These are phyloP conservation scores for Oscheius onirici DNA, from an alignment of 2,888 invertebrate species.

Conservation along the genomic window DNA sequence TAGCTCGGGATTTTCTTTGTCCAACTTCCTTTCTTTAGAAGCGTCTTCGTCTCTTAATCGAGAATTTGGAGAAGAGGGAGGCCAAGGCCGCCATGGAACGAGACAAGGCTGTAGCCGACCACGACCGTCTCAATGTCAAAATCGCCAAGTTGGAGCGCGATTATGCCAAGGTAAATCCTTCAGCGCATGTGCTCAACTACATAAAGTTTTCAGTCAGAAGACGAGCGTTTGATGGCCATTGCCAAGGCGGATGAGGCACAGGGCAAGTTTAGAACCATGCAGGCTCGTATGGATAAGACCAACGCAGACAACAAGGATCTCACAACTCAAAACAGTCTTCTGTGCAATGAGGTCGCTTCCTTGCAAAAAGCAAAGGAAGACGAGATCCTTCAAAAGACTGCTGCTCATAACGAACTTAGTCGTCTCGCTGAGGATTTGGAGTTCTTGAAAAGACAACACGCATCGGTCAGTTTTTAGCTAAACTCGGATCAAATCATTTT, in stretches of 20 bases:
- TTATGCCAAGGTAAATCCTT: slow-evolving; percentile 30
- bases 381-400: slow-evolving; percentile 90
- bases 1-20: too few species aligned
- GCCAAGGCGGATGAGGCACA: slow-evolving; percentile 45
- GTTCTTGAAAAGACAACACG: slow-evolving; percentile 40
- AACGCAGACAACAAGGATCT: slow-evolving; percentile 80
- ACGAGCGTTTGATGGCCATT: slow-evolving; percentile 41
- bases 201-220: slow-evolving; percentile 43
- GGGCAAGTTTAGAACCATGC: slow-evolving; percentile 45
- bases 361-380: slow-evolving; percentile 89
- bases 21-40: too few species aligned
- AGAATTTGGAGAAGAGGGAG: slow-evolving; percentile 80
- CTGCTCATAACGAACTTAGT: slow-evolving; percentile 79
- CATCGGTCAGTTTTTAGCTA: slow-evolving; percentile 10
- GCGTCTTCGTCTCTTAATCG: slow-evolving; percentile 86
- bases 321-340: slow-evolving; percentile 79
- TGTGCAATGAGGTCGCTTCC: slow-evolving; percentile 83
- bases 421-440: slow-evolving; percentile 57
- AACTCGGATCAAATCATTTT: too few species aligned
- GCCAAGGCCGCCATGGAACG: slow-evolving; percentile 81
- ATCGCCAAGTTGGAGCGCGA: slow-evolving; percentile 47
- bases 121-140: slow-evolving; percentile 39
- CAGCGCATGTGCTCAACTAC: too few species aligned
- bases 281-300: slow-evolving; percentile 53
- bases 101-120: slow-evolving; percentile 82